Conservation (phyloP, 2,113 vertebrate genomes). For the Leptobrachium ailaonicum region DNA sequence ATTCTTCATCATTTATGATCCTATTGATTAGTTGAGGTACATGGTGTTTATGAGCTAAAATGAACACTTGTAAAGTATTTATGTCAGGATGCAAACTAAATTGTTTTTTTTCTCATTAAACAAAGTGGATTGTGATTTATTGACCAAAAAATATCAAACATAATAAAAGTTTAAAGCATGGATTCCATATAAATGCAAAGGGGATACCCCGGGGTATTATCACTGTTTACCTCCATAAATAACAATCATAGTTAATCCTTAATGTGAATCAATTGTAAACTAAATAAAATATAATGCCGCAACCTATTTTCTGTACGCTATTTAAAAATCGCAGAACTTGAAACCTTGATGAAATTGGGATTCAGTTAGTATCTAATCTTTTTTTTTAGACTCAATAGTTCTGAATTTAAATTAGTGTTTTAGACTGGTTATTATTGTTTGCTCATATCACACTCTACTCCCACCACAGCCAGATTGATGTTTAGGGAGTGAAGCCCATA, state of each 20-base stretch:
- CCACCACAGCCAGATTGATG: too few species aligned
- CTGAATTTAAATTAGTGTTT: too few species aligned
- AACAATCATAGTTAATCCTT: slow-evolving; percentile 7
- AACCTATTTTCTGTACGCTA: background rate
- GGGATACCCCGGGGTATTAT: background rate
- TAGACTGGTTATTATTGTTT: too few species aligned
- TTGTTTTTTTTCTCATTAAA: slow-evolving; percentile 19
- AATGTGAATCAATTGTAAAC: slow-evolving; percentile 5
- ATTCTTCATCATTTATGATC: slow-evolving; percentile 4
- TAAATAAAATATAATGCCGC: background rate
- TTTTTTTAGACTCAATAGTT: too few species aligned
- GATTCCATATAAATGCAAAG: background rate
- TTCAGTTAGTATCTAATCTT: background rate
- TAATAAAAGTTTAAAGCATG: slow-evolving; percentile 18
- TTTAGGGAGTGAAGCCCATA: too few species aligned
- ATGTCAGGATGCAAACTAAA: slow-evolving; percentile 13
- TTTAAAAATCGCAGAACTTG: background rate
- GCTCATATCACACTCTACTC: too few species aligned
- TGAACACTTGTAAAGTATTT: slow-evolving; percentile 8
- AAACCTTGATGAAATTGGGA: background rate
- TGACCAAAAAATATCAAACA: slow-evolving; percentile 12
- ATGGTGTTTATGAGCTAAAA: slow-evolving; percentile 20
- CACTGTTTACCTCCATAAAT: background rate
- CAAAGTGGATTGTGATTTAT: slow-evolving; percentile 15
- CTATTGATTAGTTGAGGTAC: background rate